phyloP scores from a whole-genome alignment of 2,797 vertebrate species.

The Microcaecilia unicolor region DNA sequence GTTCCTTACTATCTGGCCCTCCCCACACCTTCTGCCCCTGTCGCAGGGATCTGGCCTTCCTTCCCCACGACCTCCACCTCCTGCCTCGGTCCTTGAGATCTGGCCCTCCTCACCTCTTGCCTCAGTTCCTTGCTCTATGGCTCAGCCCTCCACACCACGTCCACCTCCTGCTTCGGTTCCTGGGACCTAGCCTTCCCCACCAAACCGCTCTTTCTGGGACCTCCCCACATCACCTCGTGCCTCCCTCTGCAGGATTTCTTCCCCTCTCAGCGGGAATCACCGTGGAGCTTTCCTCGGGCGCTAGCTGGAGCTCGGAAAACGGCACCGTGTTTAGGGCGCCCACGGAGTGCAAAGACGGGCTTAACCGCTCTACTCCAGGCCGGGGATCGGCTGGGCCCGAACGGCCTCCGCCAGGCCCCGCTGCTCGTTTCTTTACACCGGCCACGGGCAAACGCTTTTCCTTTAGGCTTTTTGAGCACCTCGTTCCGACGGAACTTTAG shows the following conservation, averaged over 20 bases:
- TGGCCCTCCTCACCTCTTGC: too few species aligned
- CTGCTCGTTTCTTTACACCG: constrained; percentile 7
- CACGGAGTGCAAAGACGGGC: background rate
- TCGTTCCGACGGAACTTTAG: too few species aligned
- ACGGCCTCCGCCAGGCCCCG: constrained; percentile 17
- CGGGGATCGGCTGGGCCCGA: constrained; percentile 38
- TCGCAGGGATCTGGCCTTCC: too few species aligned
- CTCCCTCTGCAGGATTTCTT: background rate
- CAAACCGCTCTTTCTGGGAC: background rate
- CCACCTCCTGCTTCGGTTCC: background rate
- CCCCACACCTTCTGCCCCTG: too few species aligned
- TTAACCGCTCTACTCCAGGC: constrained; percentile 35
- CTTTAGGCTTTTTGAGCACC: too few species aligned
- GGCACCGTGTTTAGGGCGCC: background rate
- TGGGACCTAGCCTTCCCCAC: background rate
- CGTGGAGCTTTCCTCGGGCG: too few species aligned
- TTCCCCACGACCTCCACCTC: too few species aligned
- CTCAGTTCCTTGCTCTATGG: background rate
- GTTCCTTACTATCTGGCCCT: too few species aligned
- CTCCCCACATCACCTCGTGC: background rate
- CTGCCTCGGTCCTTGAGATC: too few species aligned
- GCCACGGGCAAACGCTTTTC: constrained; percentile 1
- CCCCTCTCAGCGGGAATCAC: too few species aligned
- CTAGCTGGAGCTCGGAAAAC: background rate
- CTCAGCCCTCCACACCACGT: constrained; percentile 16